A percentile compares a stretch with the other conserved stretches of the same genome.
Conservation (phyloP, 2,888 invertebrate genomes). For the Agapostemon virescens region DNA sequence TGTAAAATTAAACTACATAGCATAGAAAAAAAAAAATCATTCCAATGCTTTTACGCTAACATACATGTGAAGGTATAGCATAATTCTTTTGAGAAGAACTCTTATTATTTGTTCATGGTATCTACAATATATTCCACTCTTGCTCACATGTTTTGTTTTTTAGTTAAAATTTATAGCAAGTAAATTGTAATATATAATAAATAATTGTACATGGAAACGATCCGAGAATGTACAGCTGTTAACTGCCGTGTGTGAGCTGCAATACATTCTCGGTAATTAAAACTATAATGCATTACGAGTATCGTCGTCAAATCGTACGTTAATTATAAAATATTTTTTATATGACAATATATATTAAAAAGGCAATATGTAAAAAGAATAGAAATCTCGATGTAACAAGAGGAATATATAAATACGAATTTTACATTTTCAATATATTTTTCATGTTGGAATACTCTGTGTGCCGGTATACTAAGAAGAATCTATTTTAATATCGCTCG, state of each 20-base stretch:
- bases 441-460: too few species aligned
- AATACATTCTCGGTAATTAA: background rate
- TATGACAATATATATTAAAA: background rate
- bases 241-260: constrained; percentile 8
- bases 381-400: too few species aligned
- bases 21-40: constrained; percentile 4
- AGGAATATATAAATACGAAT: background rate
- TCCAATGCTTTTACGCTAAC: background rate
- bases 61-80: background rate
- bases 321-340: background rate
- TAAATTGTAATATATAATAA: constrained; percentile 31
- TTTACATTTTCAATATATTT: background rate
- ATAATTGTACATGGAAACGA: background rate
- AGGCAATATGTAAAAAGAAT: background rate
- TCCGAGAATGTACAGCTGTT: constrained; percentile 9
- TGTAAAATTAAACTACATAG: background rate
- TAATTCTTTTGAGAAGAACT: background rate
- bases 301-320: constrained; percentile 1
- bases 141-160: constrained; percentile 34
- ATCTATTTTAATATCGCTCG: background rate
- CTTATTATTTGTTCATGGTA: constrained; percentile 8
- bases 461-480: too few species aligned
- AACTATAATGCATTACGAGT: background rate
- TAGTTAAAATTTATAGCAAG: constrained; percentile 40
- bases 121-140: background rate